These are phyloP conservation scores for Bombus cullumanus DNA, from an alignment of 1,140 invertebrate species.

Conservation along the genomic window DNA sequence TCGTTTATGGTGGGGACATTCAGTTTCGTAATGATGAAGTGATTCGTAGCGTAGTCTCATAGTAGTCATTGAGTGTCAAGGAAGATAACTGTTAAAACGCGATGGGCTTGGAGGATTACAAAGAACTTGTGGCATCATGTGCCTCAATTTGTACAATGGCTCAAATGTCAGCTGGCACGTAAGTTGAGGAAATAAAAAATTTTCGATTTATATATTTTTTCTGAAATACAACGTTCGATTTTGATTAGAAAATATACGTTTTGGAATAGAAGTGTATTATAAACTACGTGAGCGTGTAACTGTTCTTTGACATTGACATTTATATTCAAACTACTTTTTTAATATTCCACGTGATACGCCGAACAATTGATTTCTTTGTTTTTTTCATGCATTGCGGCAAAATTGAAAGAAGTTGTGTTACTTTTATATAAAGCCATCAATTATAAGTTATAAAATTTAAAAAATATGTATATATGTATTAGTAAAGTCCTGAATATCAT, in stretches of 20 bases:
- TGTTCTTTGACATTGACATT: not conserved
- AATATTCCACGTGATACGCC: not conserved
- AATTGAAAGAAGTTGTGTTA: not conserved
- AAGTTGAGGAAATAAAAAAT: constrained; percentile 62
- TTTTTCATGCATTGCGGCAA: not conserved
- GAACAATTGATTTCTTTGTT: not conserved
- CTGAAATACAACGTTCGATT: not conserved
- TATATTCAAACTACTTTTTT: not conserved
- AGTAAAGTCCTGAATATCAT: not conserved
- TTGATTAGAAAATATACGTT: not conserved
- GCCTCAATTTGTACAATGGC: constrained; percentile 78
- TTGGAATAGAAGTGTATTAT: not conserved
- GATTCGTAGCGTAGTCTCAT: constrained; percentile 2
- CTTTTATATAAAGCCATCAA: no score
- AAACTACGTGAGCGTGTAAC: not conserved
- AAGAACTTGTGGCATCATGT: constrained; percentile 77
- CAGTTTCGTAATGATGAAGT: not conserved
- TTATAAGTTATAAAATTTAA: not conserved
- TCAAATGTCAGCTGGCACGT: constrained; percentile 81
- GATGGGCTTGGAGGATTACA: constrained; percentile 80
- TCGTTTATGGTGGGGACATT: not conserved
- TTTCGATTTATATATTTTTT: not conserved
- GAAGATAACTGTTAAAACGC: constrained; percentile 20
- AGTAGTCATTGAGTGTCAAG: not conserved
- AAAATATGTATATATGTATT: not conserved